Base-by-base conservation (phyloP, 2,888 invertebrate genomes). In the Eurois occulta region DNA sequence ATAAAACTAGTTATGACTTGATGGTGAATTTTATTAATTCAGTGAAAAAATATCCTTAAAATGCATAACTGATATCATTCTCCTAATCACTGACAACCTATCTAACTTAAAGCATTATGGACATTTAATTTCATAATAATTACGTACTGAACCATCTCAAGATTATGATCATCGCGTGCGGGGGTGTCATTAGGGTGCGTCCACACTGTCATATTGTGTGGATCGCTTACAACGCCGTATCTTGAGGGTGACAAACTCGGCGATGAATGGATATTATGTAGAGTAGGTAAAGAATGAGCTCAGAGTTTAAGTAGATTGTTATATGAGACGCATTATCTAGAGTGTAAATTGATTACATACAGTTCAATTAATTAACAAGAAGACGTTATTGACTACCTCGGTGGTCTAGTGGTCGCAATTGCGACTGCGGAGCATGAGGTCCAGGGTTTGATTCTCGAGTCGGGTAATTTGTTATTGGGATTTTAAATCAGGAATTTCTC, bases 161-260 rank as follows among this genome's bases (percentile, higher is more conserved):
- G 94, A 94, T 94, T 91, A 83, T 74, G 84, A 90, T 89, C 88
- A 86, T 94, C 87, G 94, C 94, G 93, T 94, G 95, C 86, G 78
- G 75, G 80, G 68, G 78, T 89, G 89, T 93, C 92, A 93, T 95
- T 94, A 95, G 91, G 92, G 92, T 77, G 91, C 85, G 92, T 91
- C 91, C 89, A 92, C 89, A 92, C 87, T 90, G 91, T 86, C 92
- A 91, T 91, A 91, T 92, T 90, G 92, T 87, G 86, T 88, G 83
- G 78, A 81, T 77, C 72, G 84, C 74, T 72, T 85, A 77, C 72
- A 74, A 85, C 86, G 83, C 70, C 78, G 72, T 86, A 74, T 83
- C 85, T 81, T 77, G 78, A 81, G 84, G 86, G 86, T 87, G 75
- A 78, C 68, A 77, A 66, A 77, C 66, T 48, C 43, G 74, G 67